Evolutionary conservation across 2,797 vertebrate species (phyloP).

Genomic region (Chelmon rostratus): DNA sequence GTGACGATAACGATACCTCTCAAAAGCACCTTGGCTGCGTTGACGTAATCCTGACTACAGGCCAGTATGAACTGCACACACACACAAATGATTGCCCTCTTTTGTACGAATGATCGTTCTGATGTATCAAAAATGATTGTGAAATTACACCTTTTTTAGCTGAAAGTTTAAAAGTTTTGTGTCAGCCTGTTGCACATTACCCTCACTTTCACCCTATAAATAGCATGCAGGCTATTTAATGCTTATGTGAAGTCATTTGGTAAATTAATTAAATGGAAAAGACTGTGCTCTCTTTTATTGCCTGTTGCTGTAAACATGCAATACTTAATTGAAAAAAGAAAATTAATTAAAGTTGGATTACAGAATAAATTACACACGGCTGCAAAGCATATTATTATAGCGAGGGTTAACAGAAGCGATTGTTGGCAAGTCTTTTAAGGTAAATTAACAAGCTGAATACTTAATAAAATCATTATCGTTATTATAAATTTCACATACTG

Average conservation of each 20-base stretch:
- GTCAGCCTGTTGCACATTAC: no score
- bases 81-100: not conserved
- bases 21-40: not conserved
- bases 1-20: not conserved
- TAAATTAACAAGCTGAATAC: not conserved
- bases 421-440: not conserved
- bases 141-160: not conserved
- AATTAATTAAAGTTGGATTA: slow-evolving; percentile 50
- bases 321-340: slow-evolving; percentile 36
- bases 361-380: slow-evolving; percentile 19
- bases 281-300: slow-evolving; percentile 13
- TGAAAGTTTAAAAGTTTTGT: not conserved
- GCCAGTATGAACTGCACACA: not conserved
- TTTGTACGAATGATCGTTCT: not conserved
- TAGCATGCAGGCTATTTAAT: not conserved
- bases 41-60: not conserved
- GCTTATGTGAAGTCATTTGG: slow-evolving; percentile 24
- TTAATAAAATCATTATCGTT: not conserved
- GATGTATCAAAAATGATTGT: not conserved
- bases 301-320: slow-evolving; percentile 24
- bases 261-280: slow-evolving; percentile 36
- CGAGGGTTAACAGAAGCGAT: not conserved
- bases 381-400: slow-evolving; percentile 1
- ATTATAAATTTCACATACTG: no score
- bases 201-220: slow-evolving; percentile 20